Base-by-base conservation (phyloP, 2,113 vertebrate genomes). In the Xyrauchen texanus region DNA sequence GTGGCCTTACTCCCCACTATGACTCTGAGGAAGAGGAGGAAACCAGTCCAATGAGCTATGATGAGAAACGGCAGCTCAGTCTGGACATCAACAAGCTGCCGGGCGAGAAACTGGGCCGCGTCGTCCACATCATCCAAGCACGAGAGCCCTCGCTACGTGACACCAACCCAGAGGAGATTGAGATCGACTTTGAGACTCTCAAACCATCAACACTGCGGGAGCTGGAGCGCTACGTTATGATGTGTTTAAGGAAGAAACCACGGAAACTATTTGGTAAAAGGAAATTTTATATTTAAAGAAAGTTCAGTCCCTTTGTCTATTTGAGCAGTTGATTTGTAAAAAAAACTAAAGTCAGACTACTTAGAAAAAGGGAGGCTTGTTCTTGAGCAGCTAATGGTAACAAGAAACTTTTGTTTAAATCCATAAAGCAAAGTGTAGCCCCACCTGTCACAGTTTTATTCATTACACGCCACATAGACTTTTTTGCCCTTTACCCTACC, bases 111-210 rank as follows among this genome's bases (percentile, higher is more conserved):
- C 90, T 98, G 76, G 96, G 96, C 9, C 92, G 96, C 0, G 96
- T 98, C 0, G 96, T 98, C 0, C 96, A 98, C 90, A 98, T 98
- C 88, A 98, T 98, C 84, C 96, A 98, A 61, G 94, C 95, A 1
- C 90, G 96, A 0, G 96, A 98, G 79, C 96, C 96, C 0, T 97
- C 96, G 1, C 90, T 98, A 8, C 85, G 96, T 0, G 96, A 98
- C 78, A 98, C 96, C 76, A 98, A 98, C 88, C 96, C 96, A 0
- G 96, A 98, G 85, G 96, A 98, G 85, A 98, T 98, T 0, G 96
- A 98, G 87, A 98, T 98, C 1, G 96, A 98, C 84, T 98, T 97
- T 0, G 96, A 98, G 86, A 97, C 95, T 0, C 93, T 98, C 83
- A 98, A 98, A 79, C 95, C 96, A 0, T 98, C 96, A 1, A 98